phyloP scores from a whole-genome alignment of 2,113 vertebrate genomes.

The Serilophus lunatus region DNA sequence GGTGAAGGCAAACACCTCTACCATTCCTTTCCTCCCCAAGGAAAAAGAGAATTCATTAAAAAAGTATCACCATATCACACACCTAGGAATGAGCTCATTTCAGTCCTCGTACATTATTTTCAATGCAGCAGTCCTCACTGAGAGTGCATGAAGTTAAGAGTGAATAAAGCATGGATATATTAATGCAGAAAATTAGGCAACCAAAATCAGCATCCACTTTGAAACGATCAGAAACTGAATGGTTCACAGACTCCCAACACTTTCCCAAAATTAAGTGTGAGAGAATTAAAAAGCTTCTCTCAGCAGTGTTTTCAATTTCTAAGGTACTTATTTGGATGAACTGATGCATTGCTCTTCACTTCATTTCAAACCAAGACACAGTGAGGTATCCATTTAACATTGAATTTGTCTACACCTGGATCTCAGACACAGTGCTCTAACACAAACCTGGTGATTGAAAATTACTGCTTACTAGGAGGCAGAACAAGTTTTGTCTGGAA shows the following conservation, averaged over 20 bases:
- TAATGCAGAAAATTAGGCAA: neutral
- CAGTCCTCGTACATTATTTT: neutral
- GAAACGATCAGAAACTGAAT: neutral
- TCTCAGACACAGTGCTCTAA: neutral
- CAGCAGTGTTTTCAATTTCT: neutral
- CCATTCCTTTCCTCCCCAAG: neutral
- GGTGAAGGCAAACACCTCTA: neutral
- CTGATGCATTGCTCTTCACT: neutral
- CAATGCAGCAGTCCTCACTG: neutral
- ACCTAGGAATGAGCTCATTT: neutral
- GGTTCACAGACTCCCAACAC: neutral
- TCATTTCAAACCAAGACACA: neutral
- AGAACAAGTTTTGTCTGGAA: conserved; percentile 1
- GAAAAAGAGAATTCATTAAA: neutral
- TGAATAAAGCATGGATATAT: neutral
- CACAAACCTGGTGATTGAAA: neutral
- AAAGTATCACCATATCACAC: neutral
- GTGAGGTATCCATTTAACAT: neutral
- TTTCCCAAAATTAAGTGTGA: neutral
- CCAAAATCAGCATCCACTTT: neutral
- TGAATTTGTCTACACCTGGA: neutral
- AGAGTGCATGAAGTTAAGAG: neutral
- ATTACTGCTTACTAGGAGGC: neutral
- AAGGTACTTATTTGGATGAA: neutral
- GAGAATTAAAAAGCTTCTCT: neutral